phyloP scores from a whole-genome alignment of 1,140 invertebrate species.

The Batillaria attramentaria region DNA sequence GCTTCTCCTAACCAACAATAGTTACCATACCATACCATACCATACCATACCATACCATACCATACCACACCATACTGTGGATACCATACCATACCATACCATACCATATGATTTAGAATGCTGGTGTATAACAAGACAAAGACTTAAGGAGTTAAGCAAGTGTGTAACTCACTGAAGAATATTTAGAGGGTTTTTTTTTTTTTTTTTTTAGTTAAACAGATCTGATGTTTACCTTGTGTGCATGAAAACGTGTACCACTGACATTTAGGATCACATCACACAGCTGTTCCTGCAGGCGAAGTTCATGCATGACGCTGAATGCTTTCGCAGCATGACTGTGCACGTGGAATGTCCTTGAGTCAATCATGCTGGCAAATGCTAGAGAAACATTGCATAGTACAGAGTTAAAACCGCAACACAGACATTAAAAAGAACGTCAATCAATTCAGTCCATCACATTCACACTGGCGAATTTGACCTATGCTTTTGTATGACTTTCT shows the following conservation, averaged over 20 bases:
- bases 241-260: conserved; percentile 78
- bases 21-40: too few species aligned
- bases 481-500: too few species aligned
- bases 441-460: not conserved
- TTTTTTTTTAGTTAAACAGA: too few species aligned
- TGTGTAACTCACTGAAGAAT: too few species aligned
- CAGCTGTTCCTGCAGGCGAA: conserved; percentile 81
- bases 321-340: conserved; percentile 59
- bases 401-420: not conserved
- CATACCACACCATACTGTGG: too few species aligned
- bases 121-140: too few species aligned
- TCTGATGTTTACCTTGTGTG: conserved; percentile 62
- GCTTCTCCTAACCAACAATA: too few species aligned
- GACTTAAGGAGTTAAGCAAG: too few species aligned
- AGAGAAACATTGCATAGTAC: not conserved
- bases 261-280: conserved; percentile 86
- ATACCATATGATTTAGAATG: too few species aligned
- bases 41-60: too few species aligned
- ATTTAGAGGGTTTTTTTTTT: too few species aligned
- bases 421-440: conserved; percentile 8
- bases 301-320: conserved; percentile 76
- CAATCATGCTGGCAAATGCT: conserved; percentile 56
- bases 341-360: conserved; percentile 62
- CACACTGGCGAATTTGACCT: not conserved
- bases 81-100: too few species aligned